Evolutionary conservation across 2,113 vertebrate species (phyloP).

Genomic region (Strix uralensis): DNA sequence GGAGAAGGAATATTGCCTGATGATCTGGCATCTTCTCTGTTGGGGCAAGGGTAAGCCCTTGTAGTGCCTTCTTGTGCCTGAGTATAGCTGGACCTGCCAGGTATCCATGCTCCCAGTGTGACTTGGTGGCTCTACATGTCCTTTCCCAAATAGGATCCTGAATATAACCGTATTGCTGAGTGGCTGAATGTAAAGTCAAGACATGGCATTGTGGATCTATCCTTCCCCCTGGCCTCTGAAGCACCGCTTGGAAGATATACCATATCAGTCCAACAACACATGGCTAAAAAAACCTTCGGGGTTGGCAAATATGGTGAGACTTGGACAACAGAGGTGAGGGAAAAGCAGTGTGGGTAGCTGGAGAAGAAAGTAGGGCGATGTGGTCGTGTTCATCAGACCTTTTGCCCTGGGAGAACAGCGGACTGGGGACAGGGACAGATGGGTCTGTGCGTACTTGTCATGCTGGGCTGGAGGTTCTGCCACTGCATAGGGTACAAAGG

Average conservation of each 20-base stretch:
- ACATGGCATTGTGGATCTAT: constrained; percentile 60
- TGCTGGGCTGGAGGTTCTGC: not conserved
- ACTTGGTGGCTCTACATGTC: not conserved
- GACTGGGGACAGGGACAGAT: not conserved
- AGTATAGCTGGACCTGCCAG: not conserved
- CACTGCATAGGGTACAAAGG: not conserved
- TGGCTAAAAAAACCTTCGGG: not conserved
- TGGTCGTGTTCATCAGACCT: not conserved
- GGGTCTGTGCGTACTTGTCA: not conserved
- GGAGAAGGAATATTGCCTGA: not conserved
- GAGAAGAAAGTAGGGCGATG: not conserved
- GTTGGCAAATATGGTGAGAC: constrained; percentile 68
- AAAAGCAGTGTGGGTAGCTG: not conserved
- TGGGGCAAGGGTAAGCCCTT: not conserved
- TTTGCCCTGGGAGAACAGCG: not conserved
- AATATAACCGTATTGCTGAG: constrained; percentile 51
- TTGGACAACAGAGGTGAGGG: not conserved
- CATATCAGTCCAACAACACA: constrained; percentile 9
- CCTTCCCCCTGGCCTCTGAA: constrained; percentile 64
- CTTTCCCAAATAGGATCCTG: constrained; percentile 58
- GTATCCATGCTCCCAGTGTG: not conserved
- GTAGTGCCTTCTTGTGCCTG: not conserved
- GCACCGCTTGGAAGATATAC: constrained; percentile 35
- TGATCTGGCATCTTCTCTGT: not conserved
- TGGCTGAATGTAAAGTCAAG: constrained; percentile 58